These are phyloP conservation scores for Shargacucullia verbasci DNA, from an alignment of 2,888 invertebrate species.

Conservation along the genomic window DNA sequence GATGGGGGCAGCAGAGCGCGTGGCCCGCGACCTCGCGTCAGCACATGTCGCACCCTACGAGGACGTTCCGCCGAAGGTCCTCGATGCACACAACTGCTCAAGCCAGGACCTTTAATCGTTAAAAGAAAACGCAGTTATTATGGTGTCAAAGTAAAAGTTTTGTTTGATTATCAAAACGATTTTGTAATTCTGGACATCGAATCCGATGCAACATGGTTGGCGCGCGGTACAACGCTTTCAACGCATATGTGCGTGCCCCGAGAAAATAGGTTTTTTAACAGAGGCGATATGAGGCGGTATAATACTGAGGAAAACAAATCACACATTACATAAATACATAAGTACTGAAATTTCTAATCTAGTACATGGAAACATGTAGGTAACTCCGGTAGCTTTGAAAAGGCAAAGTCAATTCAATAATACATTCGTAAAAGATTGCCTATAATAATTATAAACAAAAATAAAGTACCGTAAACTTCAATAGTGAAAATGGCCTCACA, in stretches of 20 bases:
- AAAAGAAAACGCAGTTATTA: constrained; percentile 4
- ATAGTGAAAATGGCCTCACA: no score
- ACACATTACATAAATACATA: no score
- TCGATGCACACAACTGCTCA: constrained; percentile 90
- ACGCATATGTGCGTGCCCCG: neutral
- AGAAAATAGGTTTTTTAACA: neutral
- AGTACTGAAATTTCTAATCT: no score
- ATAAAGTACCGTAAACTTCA: no score
- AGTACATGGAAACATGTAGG: no score
- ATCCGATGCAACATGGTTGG: constrained; percentile 24
- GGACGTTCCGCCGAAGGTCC: constrained; percentile 90
- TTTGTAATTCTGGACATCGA: constrained; percentile 26
- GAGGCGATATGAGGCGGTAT: no score
- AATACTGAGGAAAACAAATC: no score
- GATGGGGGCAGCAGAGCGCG: constrained; percentile 91
- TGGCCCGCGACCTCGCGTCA: constrained; percentile 92
- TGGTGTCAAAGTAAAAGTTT: constrained; percentile 8
- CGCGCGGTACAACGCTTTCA: neutral
- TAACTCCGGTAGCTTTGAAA: no score
- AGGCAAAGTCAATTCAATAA: no score
- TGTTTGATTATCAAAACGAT: constrained; percentile 12
- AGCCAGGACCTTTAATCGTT: constrained; percentile 87
- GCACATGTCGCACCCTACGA: constrained; percentile 93
- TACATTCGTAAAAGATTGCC: no score
- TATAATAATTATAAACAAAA: no score